phyloP scores from a whole-genome alignment of 2,113 vertebrate species.

The Sebastes fasciatus region DNA sequence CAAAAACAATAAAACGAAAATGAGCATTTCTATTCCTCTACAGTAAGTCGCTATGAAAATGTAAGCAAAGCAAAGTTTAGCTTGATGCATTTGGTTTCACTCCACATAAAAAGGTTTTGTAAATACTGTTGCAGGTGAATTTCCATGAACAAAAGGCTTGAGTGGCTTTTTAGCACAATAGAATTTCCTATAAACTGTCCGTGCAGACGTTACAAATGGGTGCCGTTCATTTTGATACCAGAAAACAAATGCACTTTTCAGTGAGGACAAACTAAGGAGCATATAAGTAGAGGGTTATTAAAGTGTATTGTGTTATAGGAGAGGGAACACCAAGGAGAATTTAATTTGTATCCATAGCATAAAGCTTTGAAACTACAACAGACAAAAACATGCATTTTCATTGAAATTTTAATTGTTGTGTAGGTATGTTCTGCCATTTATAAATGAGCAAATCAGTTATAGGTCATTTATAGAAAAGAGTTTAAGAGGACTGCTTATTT shows the following conservation, averaged over 20 bases:
- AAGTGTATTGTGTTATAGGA: neutral
- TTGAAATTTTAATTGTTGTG: neutral
- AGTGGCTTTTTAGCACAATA: constrained; percentile 63
- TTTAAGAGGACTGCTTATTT: no score
- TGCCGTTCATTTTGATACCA: constrained; percentile 58
- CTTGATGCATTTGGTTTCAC: constrained; percentile 16
- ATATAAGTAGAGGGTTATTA: constrained; percentile 50
- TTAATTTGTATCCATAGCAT: constrained; percentile 2
- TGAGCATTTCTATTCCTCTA: neutral
- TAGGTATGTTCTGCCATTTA: neutral
- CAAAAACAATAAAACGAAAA: neutral
- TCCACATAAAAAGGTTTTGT: constrained; percentile 22
- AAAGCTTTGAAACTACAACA: neutral
- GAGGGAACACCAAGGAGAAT: neutral
- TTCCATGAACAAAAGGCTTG: constrained; percentile 50
- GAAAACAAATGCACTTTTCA: constrained; percentile 48
- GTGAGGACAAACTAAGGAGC: constrained; percentile 40
- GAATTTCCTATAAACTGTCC: constrained; percentile 69
- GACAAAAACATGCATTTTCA: constrained; percentile 9
- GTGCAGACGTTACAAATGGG: constrained; percentile 58
- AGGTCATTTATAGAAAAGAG: neutral
- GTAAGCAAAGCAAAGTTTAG: constrained; percentile 7
- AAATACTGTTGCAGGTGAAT: constrained; percentile 8
- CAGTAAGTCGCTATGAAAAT: neutral
- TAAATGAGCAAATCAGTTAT: neutral